A percentile compares a stretch with the other conserved stretches of the same genome.
Evolutionary conservation across 2,888 invertebrate genomes (phyloP).

Genomic region (Drosophila leonis): DNA sequence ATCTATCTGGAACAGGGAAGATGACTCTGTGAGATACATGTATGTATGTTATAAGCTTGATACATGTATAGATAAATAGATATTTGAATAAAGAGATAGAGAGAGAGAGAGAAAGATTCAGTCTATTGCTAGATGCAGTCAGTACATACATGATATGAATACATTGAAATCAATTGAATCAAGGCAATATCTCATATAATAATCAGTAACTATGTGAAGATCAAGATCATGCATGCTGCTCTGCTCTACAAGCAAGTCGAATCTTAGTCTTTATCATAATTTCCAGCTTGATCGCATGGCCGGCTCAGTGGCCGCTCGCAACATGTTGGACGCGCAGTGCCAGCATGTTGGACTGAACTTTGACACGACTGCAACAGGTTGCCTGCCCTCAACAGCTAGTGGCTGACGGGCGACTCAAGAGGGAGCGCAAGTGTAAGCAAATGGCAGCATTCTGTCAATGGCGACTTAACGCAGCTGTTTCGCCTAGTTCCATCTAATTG

Average conservation of each 20-base stretch:
- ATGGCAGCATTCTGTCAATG: slow-evolving; percentile 12
- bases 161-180: background rate
- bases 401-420: background rate
- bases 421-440: slow-evolving; percentile 4
- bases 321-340: slow-evolving; percentile 31
- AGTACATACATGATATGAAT: background rate
- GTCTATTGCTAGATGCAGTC: background rate
- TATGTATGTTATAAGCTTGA: background rate
- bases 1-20: background rate
- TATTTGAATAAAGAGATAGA: background rate
- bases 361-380: slow-evolving; percentile 57
- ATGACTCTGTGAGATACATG: background rate
- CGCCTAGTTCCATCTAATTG: slow-evolving; percentile 17
- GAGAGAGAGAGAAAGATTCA: too few species aligned
- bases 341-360: slow-evolving; percentile 39
- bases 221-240: too few species aligned
- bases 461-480: slow-evolving; percentile 39
- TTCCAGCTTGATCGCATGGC: slow-evolving; percentile 2
- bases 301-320: slow-evolving; percentile 19
- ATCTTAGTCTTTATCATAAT: background rate
- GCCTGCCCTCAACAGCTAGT: slow-evolving; percentile 7
- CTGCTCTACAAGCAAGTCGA: too few species aligned
- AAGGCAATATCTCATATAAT: background rate
- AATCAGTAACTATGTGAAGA: background rate
- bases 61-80: background rate